Base-by-base conservation (phyloP, 2,888 invertebrate species). In the Branchellion lobata region DNA sequence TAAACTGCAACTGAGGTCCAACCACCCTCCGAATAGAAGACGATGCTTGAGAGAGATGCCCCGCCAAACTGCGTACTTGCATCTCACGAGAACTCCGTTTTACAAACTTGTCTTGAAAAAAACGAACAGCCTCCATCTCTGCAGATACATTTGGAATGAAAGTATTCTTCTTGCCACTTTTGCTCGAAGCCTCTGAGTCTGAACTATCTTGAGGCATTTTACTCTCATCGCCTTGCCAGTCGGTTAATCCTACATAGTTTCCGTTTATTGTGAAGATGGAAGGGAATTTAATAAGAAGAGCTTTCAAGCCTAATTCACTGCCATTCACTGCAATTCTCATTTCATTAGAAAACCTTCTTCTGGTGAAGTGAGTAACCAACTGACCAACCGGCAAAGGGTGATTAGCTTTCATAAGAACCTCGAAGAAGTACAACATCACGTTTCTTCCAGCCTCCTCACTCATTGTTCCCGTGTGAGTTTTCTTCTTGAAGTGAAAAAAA, bases 1-100 rank as follows among this genome's bases (percentile, higher is more conserved):
- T 36, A 53, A 80, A 80, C 78, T 78, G 72, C 57, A 80, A 33
- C 33, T 80, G 80, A 2, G 80, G 80, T 33, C 80, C 80, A 53
- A 80, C 80, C 14, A 73, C 74, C 29, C 51, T 71, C 8, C 80
- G 40, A 8, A 80, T 74, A 24, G 65, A 40, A n/a, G 36, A 40
- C 21, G 79, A 79, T 18, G 79, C 79, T 47, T 79, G 79, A 27
- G 79, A 79, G 0, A 79, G 34, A 61, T 79, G 79, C 31, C 79
- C 79, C 2, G 79, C 79, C 47, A 79, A 75, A 34, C 79, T 79
- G 24, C 47, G 57, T 2, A 79, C 47, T 24, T 74, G 71, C 79
- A 79, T 79, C 40, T 75, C 74, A 31, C 79, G 73, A 27, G 74
- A 74, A 47, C 79, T 65, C 36, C 68, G 53, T 33, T 65, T 79